phyloP scores from a whole-genome alignment of 37 sponge, comb jelly and placozoan species.

The Beroe ovata region DNA sequence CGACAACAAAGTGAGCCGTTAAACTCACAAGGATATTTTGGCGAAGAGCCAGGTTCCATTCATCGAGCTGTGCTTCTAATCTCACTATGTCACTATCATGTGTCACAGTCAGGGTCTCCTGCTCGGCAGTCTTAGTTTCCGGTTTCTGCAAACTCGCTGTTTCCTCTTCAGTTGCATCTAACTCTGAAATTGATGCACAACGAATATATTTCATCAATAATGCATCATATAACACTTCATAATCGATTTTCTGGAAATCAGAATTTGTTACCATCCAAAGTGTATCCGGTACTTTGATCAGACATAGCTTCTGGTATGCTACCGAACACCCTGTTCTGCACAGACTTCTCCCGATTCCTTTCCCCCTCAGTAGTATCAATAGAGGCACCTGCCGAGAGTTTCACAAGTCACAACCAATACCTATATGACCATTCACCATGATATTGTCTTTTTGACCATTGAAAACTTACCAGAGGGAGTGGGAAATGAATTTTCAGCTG shows the following conservation, averaged over 20 bases:
- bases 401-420: no score
- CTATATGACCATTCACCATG: background rate
- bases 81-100: slow-evolving; percentile 75
- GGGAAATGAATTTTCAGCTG: background rate
- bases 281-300: slow-evolving; percentile 1
- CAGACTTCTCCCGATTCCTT: background rate
- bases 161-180: slow-evolving; percentile 58
- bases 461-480: background rate
- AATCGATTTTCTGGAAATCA: no score
- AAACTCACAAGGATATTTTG: slow-evolving; percentile 84
- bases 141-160: background rate
- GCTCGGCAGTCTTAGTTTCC: background rate
- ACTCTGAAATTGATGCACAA: no score
- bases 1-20: no score
- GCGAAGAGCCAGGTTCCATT: slow-evolving; percentile 82
- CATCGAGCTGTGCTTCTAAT: slow-evolving; percentile 79
- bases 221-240: no score
- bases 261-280: slow-evolving; percentile 14
- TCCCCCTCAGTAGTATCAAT: slow-evolving; percentile 51
- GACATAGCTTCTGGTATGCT: background rate
- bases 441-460: no score
- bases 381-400: slow-evolving; percentile 52
- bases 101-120: background rate
- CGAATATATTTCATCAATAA: no score
- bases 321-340: slow-evolving; percentile 52